Base-by-base conservation (phyloP, 1,140 invertebrate species). In the Ridgeia piscesae region DNA sequence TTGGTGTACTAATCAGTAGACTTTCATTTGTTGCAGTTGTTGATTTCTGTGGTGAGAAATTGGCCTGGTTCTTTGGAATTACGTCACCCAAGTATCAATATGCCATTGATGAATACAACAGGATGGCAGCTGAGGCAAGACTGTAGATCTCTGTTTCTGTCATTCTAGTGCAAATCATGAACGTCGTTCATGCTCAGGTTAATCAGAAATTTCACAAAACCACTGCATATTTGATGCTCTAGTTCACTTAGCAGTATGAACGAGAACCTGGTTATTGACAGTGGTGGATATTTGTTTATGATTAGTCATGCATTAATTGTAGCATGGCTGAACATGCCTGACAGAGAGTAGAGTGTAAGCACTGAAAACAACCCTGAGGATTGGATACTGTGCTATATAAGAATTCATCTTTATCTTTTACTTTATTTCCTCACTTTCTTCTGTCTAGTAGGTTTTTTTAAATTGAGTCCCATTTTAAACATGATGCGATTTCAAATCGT, bases 11-110 rank as follows among this genome's bases (percentile, higher is more conserved):
- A 17, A 90, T 31, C 58, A 77, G 58, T 77, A 77, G 2, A 17
- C 6, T 77, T 77, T 77, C 58, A 77, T 31, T 90, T 33, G 91
- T 94, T 94, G 11, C 97, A 95, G 98, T 97, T 88, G 98, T 98
- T 93, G 98, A 99, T 95, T 97, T 97, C 94, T 96, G 98, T 48
- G 98, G 98, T 6, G 98, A 98, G 95, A 97, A 97, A 48, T 95
- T 99, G 35, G 98, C 98, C 0, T 97, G 97, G 93, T 97, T 98
- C 94, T 97, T 99, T 95, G 98, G 98, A 1, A 99, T 99, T 91
- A 99, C 98, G 14, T 97, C 97, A 33, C 98, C 98, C 6, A 99
- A 99, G 95, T 99, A 98, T 95, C 97, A 98, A 94, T 98, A 97
- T 95, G 98, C 98, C 96, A 97, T 99, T 91, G 97, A 98, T 94